phyloP scores from a whole-genome alignment of 2,797 vertebrate genomes.

The Crotalus adamanteus region DNA sequence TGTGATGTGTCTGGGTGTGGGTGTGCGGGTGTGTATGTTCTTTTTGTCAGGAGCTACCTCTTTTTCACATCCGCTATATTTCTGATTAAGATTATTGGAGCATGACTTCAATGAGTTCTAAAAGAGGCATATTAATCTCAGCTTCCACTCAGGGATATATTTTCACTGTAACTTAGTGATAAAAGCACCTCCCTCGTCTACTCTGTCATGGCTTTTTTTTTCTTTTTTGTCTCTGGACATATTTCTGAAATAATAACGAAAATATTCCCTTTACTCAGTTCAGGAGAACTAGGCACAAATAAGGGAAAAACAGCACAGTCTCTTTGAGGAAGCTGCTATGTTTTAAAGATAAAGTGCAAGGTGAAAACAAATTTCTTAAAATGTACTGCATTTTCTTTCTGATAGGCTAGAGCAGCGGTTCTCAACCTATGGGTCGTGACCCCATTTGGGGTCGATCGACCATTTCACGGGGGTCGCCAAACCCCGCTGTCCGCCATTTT shows the following conservation, averaged over 20 bases:
- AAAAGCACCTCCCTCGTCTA: background rate
- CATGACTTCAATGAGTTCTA: background rate
- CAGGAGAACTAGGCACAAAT: background rate
- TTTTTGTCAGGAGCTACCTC: background rate
- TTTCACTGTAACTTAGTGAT: background rate
- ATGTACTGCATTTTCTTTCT: background rate
- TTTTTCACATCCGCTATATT: background rate
- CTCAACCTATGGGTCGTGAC: too few species aligned
- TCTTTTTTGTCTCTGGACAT: background rate
- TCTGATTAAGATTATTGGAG: background rate
- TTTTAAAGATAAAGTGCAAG: background rate
- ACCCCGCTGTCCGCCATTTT: too few species aligned
- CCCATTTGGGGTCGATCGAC: too few species aligned
- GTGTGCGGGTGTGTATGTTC: background rate
- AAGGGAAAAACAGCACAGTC: background rate
- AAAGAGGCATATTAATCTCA: constrained; percentile 4
- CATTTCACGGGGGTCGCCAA: too few species aligned
- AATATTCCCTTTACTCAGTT: background rate
- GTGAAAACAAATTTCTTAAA: constrained; percentile 22
- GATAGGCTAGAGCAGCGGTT: background rate
- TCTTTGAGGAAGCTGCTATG: background rate
- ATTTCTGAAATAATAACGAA: background rate
- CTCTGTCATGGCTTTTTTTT: rapidly evolving
- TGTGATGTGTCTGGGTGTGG: background rate
- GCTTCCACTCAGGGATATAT: background rate